A percentile compares a stretch with the other conserved stretches of the same genome.
phyloP scores from a whole-genome alignment of 2,797 vertebrate genomes.

The Florisuga fusca region DNA sequence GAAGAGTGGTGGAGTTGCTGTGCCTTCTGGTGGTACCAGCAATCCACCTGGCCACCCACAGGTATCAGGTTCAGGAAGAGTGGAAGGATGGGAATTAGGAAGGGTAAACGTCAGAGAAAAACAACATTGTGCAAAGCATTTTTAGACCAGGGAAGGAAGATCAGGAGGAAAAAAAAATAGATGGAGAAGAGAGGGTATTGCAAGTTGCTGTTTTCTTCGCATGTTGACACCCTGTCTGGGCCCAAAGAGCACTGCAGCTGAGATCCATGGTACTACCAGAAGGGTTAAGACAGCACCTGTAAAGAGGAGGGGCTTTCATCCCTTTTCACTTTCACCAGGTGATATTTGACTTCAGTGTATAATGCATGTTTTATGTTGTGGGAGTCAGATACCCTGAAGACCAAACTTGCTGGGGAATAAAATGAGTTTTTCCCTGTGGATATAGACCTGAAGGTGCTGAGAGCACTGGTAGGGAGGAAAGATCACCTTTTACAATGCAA shows the following conservation, averaged over 20 bases:
- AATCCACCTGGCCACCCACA: background rate
- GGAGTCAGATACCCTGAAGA: background rate
- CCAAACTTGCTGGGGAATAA: background rate
- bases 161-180: background rate
- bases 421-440: slow-evolving; percentile 37
- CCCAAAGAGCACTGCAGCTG: background rate
- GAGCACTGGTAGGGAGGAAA: background rate
- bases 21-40: background rate
- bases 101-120: background rate
- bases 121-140: background rate
- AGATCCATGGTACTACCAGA: background rate
- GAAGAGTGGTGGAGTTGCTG: background rate
- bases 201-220: background rate
- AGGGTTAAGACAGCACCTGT: background rate
- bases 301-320: background rate
- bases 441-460: background rate
- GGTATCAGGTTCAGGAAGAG: background rate
- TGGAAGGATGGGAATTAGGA: background rate
- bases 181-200: background rate
- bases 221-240: fast-evolving
- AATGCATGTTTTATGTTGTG: background rate
- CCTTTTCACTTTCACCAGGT: background rate
- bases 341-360: background rate
- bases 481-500: slow-evolving; percentile 35
- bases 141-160: background rate